Percentiles rank a stretch among this genome's conserved stretches.
These are phyloP conservation scores for Psittacula echo DNA, from an alignment of 2,797 vertebrate species.

Conservation along the genomic window DNA sequence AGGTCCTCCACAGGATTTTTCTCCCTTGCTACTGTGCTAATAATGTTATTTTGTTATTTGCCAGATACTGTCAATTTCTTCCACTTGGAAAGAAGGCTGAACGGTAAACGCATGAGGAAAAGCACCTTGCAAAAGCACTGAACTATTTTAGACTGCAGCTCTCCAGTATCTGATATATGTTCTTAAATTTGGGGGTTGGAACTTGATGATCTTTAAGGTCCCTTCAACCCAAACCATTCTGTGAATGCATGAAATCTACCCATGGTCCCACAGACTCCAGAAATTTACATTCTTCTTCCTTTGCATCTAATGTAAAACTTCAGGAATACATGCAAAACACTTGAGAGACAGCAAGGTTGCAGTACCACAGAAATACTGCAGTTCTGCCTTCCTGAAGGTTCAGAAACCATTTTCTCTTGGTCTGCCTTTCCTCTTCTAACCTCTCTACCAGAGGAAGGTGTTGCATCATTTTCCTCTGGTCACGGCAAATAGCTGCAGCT, in stretches of 20 bases:
- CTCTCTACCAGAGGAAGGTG: neutral
- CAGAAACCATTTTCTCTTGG: neutral
- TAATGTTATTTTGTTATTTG: neutral
- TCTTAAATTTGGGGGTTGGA: neutral
- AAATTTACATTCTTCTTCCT: neutral
- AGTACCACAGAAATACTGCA: neutral
- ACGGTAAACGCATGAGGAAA: neutral
- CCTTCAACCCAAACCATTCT: neutral
- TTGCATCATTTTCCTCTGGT: neutral
- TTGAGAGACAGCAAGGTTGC: neutral
- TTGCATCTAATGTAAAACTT: neutral
- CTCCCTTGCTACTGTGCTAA: neutral
- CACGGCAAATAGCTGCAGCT: neutral
- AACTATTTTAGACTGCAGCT: neutral
- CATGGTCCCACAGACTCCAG: rapidly evolving
- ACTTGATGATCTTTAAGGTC: neutral
- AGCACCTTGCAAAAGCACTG: neutral
- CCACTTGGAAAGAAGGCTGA: neutral
- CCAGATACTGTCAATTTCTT: neutral
- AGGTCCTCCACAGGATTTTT: neutral
- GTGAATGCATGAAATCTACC: neutral
- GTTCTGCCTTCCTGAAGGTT: neutral
- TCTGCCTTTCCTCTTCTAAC: neutral
- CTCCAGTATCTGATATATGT: neutral
- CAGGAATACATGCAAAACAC: neutral